Evolutionary conservation across 2,113 vertebrate genomes (phyloP).

Genomic region (Proteles cristata): DNA sequence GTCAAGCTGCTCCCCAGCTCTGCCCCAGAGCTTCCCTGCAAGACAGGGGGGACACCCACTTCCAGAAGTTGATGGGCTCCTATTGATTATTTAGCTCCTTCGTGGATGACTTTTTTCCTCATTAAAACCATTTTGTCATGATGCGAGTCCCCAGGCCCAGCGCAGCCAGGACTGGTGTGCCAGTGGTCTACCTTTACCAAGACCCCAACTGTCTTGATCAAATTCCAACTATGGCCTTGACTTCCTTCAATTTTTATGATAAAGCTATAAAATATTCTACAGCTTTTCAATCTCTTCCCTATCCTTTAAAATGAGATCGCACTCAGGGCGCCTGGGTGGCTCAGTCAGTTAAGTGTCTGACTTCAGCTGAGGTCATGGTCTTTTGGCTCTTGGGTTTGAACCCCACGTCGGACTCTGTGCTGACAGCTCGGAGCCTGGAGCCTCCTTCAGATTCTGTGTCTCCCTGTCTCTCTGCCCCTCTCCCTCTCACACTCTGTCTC

Average conservation of each 20-base stretch:
- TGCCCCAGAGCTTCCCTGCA: not conserved
- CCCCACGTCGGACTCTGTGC: rapidly evolving
- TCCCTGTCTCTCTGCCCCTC: too few species aligned
- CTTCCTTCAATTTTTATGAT: not conserved
- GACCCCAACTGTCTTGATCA: not conserved
- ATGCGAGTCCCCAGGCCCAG: not conserved
- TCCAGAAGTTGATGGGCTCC: not conserved
- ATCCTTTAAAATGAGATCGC: not conserved
- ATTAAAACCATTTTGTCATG: not conserved
- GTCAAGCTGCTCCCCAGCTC: not conserved
- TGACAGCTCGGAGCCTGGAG: too few species aligned
- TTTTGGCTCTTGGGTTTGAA: too few species aligned
- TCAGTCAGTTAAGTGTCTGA: too few species aligned
- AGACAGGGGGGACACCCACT: too few species aligned
- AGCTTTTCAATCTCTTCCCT: not conserved
- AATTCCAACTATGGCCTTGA: too few species aligned
- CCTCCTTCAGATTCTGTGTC: too few species aligned
- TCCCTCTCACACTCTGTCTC: too few species aligned
- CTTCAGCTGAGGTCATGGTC: too few species aligned
- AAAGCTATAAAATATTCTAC: not conserved
- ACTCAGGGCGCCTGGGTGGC: too few species aligned
- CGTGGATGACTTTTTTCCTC: rapidly evolving
- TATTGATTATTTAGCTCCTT: not conserved
- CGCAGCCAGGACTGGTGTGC: rapidly evolving
- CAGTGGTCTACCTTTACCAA: not conserved